Percentiles rank a stretch among this genome's conserved stretches.
Conservation (phyloP, 2,888 invertebrate genomes). For the Drosophila atroscutellata region DNA sequence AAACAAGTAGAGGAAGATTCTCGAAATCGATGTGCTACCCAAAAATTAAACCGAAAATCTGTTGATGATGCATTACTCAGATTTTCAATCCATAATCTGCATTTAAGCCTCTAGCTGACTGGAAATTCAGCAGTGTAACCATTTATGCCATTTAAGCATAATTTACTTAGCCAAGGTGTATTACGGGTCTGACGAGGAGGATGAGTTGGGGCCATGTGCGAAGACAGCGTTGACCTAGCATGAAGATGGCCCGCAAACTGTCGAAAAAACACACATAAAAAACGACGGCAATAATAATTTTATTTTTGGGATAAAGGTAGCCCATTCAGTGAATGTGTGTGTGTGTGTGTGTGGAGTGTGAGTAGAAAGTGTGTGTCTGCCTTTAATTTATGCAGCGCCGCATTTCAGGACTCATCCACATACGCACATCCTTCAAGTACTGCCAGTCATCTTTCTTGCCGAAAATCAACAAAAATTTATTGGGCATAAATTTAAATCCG, state of each 20-base stretch:
- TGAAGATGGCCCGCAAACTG: constrained; percentile 34
- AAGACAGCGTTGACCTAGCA: constrained; percentile 16
- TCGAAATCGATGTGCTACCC: constrained; percentile 38
- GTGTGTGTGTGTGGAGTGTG: constrained; percentile 3
- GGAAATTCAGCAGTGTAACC: constrained; percentile 30
- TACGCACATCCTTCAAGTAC: constrained; percentile 21
- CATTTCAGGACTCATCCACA: constrained; percentile 51
- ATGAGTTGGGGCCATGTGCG: too few species aligned
- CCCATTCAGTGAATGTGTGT: constrained; percentile 8
- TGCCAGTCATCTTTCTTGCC: constrained; percentile 34
- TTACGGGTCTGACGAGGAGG: constrained; percentile 9
- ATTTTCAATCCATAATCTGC: constrained; percentile 21
- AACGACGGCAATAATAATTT: constrained; percentile 63
- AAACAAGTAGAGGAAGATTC: background rate
- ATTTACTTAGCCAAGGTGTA: constrained; percentile 57
- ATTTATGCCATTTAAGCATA: constrained; percentile 73
- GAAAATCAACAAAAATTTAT: constrained; percentile 81
- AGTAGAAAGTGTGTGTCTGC: constrained; percentile 5
- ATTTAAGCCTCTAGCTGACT: constrained; percentile 21
- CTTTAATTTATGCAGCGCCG: constrained; percentile 75
- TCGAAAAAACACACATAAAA: constrained; percentile 62
- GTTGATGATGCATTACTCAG: constrained; percentile 66
- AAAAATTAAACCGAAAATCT: constrained; percentile 53
- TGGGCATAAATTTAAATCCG: constrained; percentile 81
- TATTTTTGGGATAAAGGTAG: constrained; percentile 56